Percentiles rank a stretch among this genome's conserved stretches.
Conservation (phyloP, 2,113 vertebrate genomes). For the Oceanites oceanicus region DNA sequence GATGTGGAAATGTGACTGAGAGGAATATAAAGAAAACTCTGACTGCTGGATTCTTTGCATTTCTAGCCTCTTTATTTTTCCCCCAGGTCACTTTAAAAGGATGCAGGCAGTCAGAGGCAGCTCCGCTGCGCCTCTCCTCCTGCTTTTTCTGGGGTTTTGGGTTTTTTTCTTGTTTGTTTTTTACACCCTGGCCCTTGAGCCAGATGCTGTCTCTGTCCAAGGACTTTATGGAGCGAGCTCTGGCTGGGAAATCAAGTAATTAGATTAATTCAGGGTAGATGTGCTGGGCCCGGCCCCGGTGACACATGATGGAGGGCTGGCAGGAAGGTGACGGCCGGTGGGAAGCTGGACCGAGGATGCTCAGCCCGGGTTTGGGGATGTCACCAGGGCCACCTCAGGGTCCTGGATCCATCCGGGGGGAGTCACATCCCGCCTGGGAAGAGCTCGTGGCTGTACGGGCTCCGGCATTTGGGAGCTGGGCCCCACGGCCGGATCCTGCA, state of each 20-base stretch:
- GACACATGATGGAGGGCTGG: not conserved
- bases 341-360: not conserved
- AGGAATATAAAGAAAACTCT: constrained; percentile 53
- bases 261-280: not conserved
- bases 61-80: constrained; percentile 70
- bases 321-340: not conserved
- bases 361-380: not conserved
- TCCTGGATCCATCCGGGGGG: rapidly evolving
- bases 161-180: constrained; percentile 2
- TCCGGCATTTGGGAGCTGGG: not conserved
- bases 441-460: not conserved
- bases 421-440: not conserved
- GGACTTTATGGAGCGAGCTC: constrained; percentile 20
- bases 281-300: not conserved
- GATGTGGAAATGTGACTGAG: constrained; percentile 55
- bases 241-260: constrained; percentile 39
- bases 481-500: not conserved
- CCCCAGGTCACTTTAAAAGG: constrained; percentile 68
- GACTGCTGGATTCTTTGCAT: constrained; percentile 67
- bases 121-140: not conserved
- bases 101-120: constrained; percentile 50
- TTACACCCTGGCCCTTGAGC: constrained; percentile 37
- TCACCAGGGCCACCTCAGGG: not conserved
- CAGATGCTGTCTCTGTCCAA: constrained; percentile 49
- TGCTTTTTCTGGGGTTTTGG: not conserved